These are phyloP conservation scores for Noctuana brunneofusca DNA, from an alignment of 2,888 invertebrate species.

Conservation along the genomic window DNA sequence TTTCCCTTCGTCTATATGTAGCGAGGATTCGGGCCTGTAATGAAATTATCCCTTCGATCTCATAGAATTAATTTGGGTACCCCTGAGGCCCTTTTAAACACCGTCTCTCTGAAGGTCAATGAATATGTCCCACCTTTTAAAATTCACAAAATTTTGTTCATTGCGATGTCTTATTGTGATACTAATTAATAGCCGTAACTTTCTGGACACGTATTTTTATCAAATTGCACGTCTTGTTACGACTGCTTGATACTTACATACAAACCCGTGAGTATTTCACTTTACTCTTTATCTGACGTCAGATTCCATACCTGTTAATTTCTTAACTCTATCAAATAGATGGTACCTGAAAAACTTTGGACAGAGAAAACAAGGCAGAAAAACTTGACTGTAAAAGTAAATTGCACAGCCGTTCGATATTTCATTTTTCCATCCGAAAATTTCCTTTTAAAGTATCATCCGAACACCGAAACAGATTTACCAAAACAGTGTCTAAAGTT, in stretches of 20 bases:
- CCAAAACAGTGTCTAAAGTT: conserved; percentile 5
- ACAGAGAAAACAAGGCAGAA: no score
- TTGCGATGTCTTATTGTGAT: background rate
- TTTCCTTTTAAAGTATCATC: background rate
- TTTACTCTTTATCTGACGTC: no score
- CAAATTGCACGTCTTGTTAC: no score
- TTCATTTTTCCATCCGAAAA: background rate
- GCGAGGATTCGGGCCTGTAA: conserved; percentile 56
- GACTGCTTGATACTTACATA: no score
- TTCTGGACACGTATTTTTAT: no score
- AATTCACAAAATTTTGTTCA: background rate
- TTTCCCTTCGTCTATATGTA: conserved; percentile 45
- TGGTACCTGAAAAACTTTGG: no score
- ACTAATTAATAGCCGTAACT: background rate
- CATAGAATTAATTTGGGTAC: conserved; percentile 64
- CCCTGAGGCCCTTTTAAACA: conserved; percentile 53
- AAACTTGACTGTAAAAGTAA: no score
- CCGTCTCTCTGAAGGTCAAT: conserved; percentile 41
- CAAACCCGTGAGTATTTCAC: no score
- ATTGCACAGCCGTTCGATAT: no score
- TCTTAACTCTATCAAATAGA: no score
- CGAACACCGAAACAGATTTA: background rate
- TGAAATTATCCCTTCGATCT: conserved; percentile 68
- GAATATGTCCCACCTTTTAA: conserved; percentile 13
- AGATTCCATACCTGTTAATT: no score